Conservation (phyloP, 2,888 invertebrate species). For the Drosophila kanekoi region DNA sequence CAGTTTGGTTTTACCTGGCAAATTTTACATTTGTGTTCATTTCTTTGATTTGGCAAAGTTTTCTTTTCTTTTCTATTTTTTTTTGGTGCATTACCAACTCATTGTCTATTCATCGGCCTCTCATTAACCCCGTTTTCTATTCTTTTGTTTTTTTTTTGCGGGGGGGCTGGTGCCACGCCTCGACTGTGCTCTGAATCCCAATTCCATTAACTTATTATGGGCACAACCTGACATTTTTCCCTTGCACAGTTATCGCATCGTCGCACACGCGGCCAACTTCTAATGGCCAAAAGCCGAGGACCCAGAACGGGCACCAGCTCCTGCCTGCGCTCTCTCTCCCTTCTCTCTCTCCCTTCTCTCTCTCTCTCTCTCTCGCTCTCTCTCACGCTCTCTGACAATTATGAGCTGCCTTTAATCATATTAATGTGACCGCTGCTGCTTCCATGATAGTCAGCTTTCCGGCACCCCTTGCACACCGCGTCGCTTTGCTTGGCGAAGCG, state of each 20-base stretch:
- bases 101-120: constrained; percentile 52
- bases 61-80: constrained; percentile 3
- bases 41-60: constrained; percentile 4
- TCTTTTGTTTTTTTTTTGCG: constrained; percentile 31
- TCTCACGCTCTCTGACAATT: constrained; percentile 52
- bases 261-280: constrained; percentile 50
- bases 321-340: not conserved
- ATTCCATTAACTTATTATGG: constrained; percentile 40
- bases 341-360: not conserved
- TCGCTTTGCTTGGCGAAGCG: constrained; percentile 54
- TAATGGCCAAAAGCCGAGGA: constrained; percentile 22
- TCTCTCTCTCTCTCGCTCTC: not conserved
- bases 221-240: constrained; percentile 52
- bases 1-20: not conserved
- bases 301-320: not conserved
- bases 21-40: constrained; percentile 8
- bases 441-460: constrained; percentile 16
- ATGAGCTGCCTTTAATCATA: constrained; percentile 77
- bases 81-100: constrained; percentile 36
- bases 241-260: constrained; percentile 60
- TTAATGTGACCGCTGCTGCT: constrained; percentile 57
- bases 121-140: constrained; percentile 50
- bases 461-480: not conserved
- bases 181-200: constrained; percentile 17
- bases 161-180: not conserved